A percentile compares a stretch with the other conserved stretches of the same genome.
Conservation (phyloP, 2,113 vertebrate species). For the Albula glossodonta region DNA sequence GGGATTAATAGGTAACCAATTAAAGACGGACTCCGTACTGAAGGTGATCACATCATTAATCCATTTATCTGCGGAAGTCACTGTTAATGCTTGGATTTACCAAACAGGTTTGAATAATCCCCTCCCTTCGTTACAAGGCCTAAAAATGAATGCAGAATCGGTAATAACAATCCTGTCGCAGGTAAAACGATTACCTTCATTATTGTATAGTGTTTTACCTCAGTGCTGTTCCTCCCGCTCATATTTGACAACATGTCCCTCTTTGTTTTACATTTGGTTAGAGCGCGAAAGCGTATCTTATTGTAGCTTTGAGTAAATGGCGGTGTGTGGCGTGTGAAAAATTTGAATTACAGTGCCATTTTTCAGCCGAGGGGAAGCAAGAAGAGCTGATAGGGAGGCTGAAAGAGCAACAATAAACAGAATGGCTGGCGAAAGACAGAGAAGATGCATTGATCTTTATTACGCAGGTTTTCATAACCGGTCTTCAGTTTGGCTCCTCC, state of each 20-base stretch:
- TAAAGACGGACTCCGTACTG: neutral
- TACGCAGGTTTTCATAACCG: conserved; percentile 1
- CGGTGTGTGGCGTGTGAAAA: neutral
- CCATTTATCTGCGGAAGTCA: neutral
- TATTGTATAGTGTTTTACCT: neutral
- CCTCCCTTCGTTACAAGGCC: neutral
- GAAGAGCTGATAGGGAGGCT: neutral
- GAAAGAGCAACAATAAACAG: neutral
- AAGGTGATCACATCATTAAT: neutral
- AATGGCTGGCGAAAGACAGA: neutral
- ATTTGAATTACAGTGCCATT: neutral
- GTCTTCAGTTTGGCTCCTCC: neutral
- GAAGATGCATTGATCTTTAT: neutral
- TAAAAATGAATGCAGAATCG: neutral
- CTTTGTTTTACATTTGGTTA: neutral
- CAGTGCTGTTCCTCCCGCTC: neutral
- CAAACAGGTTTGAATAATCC: neutral
- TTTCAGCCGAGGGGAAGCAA: neutral
- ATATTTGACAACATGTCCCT: neutral
- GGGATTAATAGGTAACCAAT: neutral
- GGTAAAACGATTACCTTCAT: neutral
- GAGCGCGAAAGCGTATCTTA: neutral
- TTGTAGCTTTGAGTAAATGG: neutral
- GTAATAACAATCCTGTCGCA: neutral
- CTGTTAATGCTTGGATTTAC: neutral